phyloP scores from a whole-genome alignment of 2,888 invertebrate genomes.

The Tetranychus truncatus region DNA sequence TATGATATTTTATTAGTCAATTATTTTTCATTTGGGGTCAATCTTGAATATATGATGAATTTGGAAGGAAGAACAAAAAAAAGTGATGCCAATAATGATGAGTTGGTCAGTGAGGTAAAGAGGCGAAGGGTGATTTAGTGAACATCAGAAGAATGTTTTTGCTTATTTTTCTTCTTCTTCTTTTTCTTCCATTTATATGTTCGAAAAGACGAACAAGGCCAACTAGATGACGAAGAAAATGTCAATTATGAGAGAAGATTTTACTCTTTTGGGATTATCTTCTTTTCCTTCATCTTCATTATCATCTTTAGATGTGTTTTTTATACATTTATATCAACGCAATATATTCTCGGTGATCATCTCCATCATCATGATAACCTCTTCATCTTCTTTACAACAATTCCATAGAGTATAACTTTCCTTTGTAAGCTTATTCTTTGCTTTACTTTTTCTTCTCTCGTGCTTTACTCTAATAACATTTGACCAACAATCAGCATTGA shows the following conservation, averaged over 20 bases:
- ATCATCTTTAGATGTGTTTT: background rate
- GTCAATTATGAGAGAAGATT: background rate
- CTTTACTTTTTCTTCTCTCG: background rate
- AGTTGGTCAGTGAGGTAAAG: background rate
- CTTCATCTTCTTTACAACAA: background rate
- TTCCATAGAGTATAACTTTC: background rate
- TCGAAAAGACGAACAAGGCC: background rate
- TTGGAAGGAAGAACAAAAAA: background rate
- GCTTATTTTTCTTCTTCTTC: too few species aligned
- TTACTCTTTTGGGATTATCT: background rate
- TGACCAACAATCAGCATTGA: background rate
- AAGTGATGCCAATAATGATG: background rate
- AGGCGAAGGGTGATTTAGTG: background rate
- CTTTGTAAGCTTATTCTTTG: background rate
- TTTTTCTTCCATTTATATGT: background rate
- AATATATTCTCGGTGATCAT: background rate
- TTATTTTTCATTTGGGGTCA: constrained; percentile 1
- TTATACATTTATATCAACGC: background rate
- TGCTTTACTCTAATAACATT: background rate
- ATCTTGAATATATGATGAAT: background rate
- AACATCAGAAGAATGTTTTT: background rate
- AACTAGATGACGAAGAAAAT: background rate
- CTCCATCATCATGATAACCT: too few species aligned
- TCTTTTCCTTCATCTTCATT: background rate
- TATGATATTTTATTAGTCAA: background rate